Evolutionary conservation across 2,797 vertebrate genomes (phyloP), one percentile per base, ranked within the genome.

Genomic region (Rhynchotus rufescens): DNA sequence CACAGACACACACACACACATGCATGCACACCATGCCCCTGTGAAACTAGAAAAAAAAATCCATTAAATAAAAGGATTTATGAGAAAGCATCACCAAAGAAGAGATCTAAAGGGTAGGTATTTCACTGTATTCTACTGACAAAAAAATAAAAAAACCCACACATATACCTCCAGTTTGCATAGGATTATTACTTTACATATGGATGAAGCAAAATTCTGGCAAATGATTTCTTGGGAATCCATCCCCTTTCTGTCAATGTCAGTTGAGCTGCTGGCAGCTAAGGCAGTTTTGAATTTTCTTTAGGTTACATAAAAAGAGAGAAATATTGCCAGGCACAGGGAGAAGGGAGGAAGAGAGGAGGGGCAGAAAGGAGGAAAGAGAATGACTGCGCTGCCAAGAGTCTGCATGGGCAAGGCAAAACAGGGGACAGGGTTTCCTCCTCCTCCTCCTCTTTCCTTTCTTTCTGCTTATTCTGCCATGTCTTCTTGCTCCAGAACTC

Each of bases 331-430:
- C 10, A 26, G 28, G 52, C 10, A 26, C 23, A 30, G 52, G 28
- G 28, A 23, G n/a, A 5, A 21, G 26, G 26, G 11, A 49, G 45
- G 45, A 22, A 47, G 45, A 47, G 20, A 47, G 45, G 22, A 47
- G 6, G 2, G 28, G 32, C 25, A n/a, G 13, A 20, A 34, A 82
- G 45, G 40, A 56, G 60, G 28, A 65, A 12, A 51, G 6, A 14
- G 14, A 66, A 9, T 16, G 44, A 47, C 19, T 4, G 3, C 8
- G 11, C 20, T 51, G 36, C 12, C 9, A 2, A 51, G 7, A 0
- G 0, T 45, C 34, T 34, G 9, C 45, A 49, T 20, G 45, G 44
- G 36, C 32, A 36, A 59, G 49, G 13, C 25, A 57, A 67, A 57
- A 12, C 28, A 57, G 56, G 14, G 45, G 28, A 66, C 10, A 62